Evolutionary conservation across 2,888 invertebrate genomes (phyloP), one percentile per base, ranked within the genome.

Genomic region (Synergus japonicus): DNA sequence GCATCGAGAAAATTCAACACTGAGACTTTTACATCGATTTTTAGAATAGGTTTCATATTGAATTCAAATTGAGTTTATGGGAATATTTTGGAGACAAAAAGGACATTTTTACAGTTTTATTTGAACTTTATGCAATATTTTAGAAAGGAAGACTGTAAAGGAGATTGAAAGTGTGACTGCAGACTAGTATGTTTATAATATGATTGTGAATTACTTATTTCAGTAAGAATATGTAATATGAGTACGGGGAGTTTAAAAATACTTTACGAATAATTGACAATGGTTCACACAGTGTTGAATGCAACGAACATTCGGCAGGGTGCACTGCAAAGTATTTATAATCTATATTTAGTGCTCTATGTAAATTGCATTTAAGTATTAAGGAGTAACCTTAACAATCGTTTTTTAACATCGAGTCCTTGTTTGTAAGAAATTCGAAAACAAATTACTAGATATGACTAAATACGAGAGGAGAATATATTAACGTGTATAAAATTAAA

Each of bases 391-490:
- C 29, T 58, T 73, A 58, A 54, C 15, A 73, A 73, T 73, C 54
- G 63, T 73, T 73, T 73, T 73, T 73, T 54, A 73, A 73, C 73
- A 73, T 73, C 54, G 41, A 73, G 73, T 73, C 73, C 41, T 73
- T 15, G n/a, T 73, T 73, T 73, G 54, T 73, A 58, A 49, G 54
- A 54, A 73, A 73, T 73, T 54, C n/a, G 37, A 49, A 73, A 54
- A 37, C 49, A 73, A 41, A 58, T 73, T 73, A 73, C 73, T 73
- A 18, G 54, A 5, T 73, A 54, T 54, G 54, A 73, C 54, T 49
- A 58, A 69, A 49, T 37, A 73, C 54, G 41, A 37, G 37, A 73
- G n/a, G 49, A 73, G n/a, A 37, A 22, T 44, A 58, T 54, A 49
- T 73, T 54, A 73, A 73, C 54, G 73, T 73, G 73, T 73, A 73